phyloP scores from a whole-genome alignment of 2,797 vertebrate genomes.

The Ceryle rudis region DNA sequence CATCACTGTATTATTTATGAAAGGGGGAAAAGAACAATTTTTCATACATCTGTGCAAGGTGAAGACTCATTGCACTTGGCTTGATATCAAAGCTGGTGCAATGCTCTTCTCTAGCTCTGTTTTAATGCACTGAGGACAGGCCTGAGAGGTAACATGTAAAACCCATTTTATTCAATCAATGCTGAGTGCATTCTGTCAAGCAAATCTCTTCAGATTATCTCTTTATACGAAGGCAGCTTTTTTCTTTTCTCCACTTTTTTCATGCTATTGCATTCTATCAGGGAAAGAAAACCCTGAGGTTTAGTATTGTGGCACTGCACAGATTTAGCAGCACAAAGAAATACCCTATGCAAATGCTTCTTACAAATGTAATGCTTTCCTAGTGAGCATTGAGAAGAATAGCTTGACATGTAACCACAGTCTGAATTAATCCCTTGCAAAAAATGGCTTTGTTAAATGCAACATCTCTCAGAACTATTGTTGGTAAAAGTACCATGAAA shows the following conservation, averaged over 20 bases:
- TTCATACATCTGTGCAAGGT: not conserved
- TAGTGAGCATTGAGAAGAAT: not conserved
- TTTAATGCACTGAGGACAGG: not conserved
- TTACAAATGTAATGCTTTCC: not conserved
- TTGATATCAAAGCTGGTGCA: not conserved
- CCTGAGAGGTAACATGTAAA: not conserved
- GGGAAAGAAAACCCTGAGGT: not conserved
- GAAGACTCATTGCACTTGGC: not conserved
- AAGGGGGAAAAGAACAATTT: not conserved
- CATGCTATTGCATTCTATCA: not conserved
- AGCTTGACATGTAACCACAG: not conserved
- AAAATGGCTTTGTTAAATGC: constrained; percentile 27
- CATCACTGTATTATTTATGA: not conserved
- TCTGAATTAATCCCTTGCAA: constrained; percentile 27
- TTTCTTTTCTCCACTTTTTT: not conserved
- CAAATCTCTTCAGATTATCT: not conserved
- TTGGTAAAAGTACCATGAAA: constrained; percentile 15
- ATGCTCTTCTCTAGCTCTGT: not conserved
- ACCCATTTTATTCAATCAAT: not conserved
- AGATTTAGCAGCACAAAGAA: constrained; percentile 21
- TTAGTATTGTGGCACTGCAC: not conserved
- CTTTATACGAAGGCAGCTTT: not conserved
- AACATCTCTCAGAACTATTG: constrained; percentile 22
- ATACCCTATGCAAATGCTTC: constrained; percentile 5
- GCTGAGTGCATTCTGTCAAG: not conserved